Evolutionary conservation across 2,113 vertebrate species (phyloP), one percentile per base, ranked within the genome.

Genomic region (Pogona vitticeps): DNA sequence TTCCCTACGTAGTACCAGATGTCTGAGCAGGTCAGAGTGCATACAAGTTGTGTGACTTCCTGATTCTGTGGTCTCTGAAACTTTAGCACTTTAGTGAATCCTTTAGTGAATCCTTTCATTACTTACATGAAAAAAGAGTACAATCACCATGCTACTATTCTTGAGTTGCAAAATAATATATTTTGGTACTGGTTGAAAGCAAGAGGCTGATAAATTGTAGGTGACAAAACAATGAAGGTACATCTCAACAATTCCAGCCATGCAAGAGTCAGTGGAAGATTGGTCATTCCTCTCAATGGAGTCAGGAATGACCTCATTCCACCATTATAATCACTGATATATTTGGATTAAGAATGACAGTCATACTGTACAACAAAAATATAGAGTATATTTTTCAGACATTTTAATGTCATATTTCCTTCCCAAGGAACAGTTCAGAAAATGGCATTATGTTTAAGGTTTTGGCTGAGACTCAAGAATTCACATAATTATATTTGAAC

Each of bases 401-500:
- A 15, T 89, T 70, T 91, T 77, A 73, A 81, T 90, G 92, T 86
- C 26, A 84, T 67, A 10, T 6, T 68, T 89, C 38, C 21, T 23
- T 83, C 6, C 52, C n/a, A 70, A 33, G 26, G 7, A 89, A 76
- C 18, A 90, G 84, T 91, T 82, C n/a, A 86, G 59, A 88, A 90
- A 80, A 46, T 67, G 2, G 42, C n/a, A 8, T 20, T 82, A 26
- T 82, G 72, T 8, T 85, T 61, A 89, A 88, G 85, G 58, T 70
- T 82, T 82, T 89, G 5, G 65, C 4, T 65, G 68, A 52, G 72
- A 76, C 31, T 88, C 82, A 73, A 89, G 28, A 87, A 88, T 86
- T 75, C 1, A 26, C 40, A 84, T 88, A 92, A 90, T 90, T 90
- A 79, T 73, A 23, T 78, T 82, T 88, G 20, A 87, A 52, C 76